These are phyloP conservation scores for Notarius lentiginosus DNA, from an alignment of 2,113 vertebrate species.

Conservation along the genomic window DNA sequence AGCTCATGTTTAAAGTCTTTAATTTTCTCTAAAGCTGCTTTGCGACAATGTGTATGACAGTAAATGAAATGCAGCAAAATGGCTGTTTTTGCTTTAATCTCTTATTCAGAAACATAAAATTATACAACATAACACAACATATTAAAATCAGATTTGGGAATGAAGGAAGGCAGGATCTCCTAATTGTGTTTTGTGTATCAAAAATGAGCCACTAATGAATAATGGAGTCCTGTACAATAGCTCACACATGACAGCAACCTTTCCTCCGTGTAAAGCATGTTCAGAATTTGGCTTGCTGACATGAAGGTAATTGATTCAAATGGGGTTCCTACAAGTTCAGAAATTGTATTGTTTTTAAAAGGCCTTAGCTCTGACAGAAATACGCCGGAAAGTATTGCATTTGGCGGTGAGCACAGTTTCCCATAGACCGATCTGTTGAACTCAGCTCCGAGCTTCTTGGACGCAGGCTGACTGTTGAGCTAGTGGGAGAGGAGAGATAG, in stretches of 20 bases:
- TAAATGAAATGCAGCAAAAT: background rate
- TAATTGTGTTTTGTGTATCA: background rate
- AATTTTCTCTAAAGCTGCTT: too few relatives aligned
- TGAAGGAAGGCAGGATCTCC: background rate
- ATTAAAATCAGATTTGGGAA: background rate
- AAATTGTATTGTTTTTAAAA: slow-evolving; percentile 71
- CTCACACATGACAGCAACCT: slow-evolving; percentile 38
- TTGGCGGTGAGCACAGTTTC: slow-evolving; percentile 73
- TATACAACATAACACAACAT: background rate
- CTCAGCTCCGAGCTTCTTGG: slow-evolving; percentile 72
- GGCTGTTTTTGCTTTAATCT: background rate
- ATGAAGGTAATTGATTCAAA: slow-evolving; percentile 74
- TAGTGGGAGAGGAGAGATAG: slow-evolving; percentile 71
- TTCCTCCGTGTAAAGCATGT: slow-evolving; percentile 58
- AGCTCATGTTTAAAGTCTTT: too few relatives aligned
- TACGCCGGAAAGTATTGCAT: slow-evolving; percentile 76
- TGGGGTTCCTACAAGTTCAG: slow-evolving; percentile 65
- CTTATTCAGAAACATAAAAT: background rate
- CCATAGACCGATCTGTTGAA: slow-evolving; percentile 70
- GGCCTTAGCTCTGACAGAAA: slow-evolving; percentile 74
- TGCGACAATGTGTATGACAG: background rate
- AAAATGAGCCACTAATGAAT: background rate
- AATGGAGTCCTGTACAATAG: slow-evolving; percentile 3
- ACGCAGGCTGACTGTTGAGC: slow-evolving; percentile 68
- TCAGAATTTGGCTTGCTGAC: slow-evolving; percentile 72